These are phyloP conservation scores for Diarsia brunnea DNA, from an alignment of 2,888 invertebrate genomes.

Conservation along the genomic window DNA sequence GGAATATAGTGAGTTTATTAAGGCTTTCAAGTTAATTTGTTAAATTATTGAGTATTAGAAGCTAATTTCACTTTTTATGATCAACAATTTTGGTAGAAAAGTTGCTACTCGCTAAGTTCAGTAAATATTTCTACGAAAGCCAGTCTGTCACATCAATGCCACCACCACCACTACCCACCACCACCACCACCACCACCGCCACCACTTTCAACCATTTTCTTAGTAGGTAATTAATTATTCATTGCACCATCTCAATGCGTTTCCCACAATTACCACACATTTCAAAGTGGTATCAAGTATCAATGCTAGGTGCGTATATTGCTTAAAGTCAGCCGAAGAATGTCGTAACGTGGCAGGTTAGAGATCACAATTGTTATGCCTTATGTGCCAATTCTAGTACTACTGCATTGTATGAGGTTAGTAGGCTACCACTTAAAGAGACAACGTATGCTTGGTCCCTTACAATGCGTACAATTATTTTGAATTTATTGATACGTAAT, in stretches of 20 bases:
- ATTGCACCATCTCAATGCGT: slow-evolving; percentile 28
- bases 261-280: slow-evolving; percentile 42
- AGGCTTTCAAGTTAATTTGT: background rate
- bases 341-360: slow-evolving; percentile 54
- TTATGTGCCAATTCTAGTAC: slow-evolving; percentile 28
- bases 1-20: background rate
- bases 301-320: slow-evolving; percentile 48
- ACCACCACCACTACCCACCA: no score
- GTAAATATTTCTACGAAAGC: background rate
- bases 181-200: no score
- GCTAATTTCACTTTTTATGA: background rate
- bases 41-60: background rate
- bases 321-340: slow-evolving; percentile 54
- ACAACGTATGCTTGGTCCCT: background rate
- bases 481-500: slow-evolving; percentile 26
- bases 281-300: slow-evolving; percentile 54
- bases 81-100: background rate
- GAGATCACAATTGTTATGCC: slow-evolving; percentile 48
- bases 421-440: slow-evolving; percentile 19
- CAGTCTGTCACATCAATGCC: background rate
- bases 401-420: slow-evolving; percentile 31
- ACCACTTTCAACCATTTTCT: background rate
- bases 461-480: slow-evolving; percentile 43
- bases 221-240: background rate
- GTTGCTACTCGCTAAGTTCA: background rate